These are phyloP conservation scores for Cyprinodon diabolis DNA, from an alignment of 2,797 vertebrate genomes.

Conservation along the genomic window DNA sequence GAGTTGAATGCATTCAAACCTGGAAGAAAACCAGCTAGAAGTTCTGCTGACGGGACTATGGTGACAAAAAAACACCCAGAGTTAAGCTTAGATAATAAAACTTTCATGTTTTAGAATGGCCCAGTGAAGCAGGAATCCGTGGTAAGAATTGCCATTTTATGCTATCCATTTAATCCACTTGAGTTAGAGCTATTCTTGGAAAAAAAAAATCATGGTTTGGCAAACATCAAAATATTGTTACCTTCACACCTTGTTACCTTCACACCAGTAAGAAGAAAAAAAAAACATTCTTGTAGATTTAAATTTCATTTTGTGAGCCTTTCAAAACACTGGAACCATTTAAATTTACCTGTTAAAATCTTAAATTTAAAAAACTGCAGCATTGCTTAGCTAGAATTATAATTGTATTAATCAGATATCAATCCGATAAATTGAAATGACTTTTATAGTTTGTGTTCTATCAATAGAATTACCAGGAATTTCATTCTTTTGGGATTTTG, in stretches of 20 bases:
- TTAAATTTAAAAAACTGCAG: background rate
- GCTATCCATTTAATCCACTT: background rate
- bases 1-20: too few relatives aligned
- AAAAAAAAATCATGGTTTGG: too few relatives aligned
- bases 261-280: too few relatives aligned
- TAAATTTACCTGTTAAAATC: background rate
- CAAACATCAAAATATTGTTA: background rate
- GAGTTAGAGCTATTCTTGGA: too few relatives aligned
- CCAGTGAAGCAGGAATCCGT: too few relatives aligned
- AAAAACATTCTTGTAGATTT: background rate
- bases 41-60: too few relatives aligned
- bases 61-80: too few relatives aligned
- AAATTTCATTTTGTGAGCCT: background rate
- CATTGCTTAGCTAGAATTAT: background rate
- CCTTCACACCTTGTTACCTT: background rate
- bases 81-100: background rate
- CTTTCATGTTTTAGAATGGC: background rate
- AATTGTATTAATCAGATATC: too few relatives aligned
- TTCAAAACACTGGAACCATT: background rate
- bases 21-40: too few relatives aligned
- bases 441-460: background rate
- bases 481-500: background rate
- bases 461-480: background rate
- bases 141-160: background rate
- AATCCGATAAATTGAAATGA: background rate